These are phyloP conservation scores for Aurelia aurita complex sp. Pacific DNA, from an alignment of 30 jellyfish, hydroid and myxozoan species.

Conservation along the genomic window DNA sequence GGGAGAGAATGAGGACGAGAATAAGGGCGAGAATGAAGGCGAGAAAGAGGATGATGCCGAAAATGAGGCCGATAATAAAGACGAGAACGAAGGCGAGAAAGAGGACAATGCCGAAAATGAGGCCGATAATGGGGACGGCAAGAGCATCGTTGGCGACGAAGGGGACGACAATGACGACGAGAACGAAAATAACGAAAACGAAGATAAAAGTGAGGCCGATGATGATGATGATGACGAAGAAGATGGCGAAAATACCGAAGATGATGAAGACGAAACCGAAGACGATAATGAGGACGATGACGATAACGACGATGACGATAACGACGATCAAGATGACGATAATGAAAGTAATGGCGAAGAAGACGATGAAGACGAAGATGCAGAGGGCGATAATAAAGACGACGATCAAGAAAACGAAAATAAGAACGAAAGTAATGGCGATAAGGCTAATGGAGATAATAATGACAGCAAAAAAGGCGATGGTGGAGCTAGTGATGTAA, in stretches of 20 bases:
- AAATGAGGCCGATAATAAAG: constrained; percentile 3
- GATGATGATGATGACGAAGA: not conserved
- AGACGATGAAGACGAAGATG: not conserved
- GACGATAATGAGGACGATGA: not conserved
- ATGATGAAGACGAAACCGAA: not conserved
- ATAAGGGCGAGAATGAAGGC: constrained; percentile 34
- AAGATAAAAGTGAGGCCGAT: constrained; percentile 6
- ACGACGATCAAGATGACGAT: not conserved
- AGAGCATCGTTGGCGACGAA: not conserved
- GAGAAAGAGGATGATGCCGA: constrained; percentile 28
- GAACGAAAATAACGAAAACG: not conserved
- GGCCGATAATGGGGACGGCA: not conserved
- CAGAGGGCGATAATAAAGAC: not conserved
- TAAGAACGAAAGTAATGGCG: constrained; percentile 1
- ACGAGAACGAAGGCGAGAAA: constrained; percentile 48
- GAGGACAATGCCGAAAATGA: constrained; percentile 6
- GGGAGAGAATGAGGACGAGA: not conserved
- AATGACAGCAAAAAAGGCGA: constrained; percentile 1
- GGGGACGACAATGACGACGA: not conserved
- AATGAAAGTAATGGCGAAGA: constrained; percentile 7
- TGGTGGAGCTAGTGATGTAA: not conserved
- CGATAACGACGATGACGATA: constrained; percentile 11
- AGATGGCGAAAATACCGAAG: not conserved
- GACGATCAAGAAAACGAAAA: not conserved
- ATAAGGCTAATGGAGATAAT: constrained; percentile 5